These are phyloP conservation scores for Zaprionus tsacasi DNA, from an alignment of 1,140 invertebrate species.

Conservation along the genomic window DNA sequence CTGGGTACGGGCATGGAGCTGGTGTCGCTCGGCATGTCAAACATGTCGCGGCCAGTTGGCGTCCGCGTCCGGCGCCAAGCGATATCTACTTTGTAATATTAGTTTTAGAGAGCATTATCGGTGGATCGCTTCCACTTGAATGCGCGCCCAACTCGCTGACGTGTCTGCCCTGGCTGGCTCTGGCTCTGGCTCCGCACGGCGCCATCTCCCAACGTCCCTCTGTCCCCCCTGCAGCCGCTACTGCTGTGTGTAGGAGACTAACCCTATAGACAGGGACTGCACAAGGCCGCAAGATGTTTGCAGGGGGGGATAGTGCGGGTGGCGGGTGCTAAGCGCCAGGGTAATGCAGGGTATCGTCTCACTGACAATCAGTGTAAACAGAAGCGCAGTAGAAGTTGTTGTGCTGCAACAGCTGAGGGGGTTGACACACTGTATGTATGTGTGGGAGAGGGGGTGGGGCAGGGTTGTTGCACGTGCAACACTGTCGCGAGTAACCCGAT, in stretches of 20 bases:
- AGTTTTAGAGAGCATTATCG: slow-evolving; percentile 83
- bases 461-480: slow-evolving; percentile 33
- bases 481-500: slow-evolving; percentile 69
- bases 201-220: not conserved
- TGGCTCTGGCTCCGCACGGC: not conserved
- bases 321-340: slow-evolving; percentile 36
- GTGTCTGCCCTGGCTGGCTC: slow-evolving; percentile 20
- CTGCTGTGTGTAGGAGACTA: slow-evolving; percentile 14
- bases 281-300: slow-evolving; percentile 46
- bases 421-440: not conserved
- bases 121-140: slow-evolving; percentile 79
- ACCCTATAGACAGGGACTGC: slow-evolving; percentile 22
- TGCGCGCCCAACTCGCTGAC: slow-evolving; percentile 50
- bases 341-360: slow-evolving; percentile 62
- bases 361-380: slow-evolving; percentile 78
- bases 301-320: not conserved
- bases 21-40: slow-evolving; percentile 79
- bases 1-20: slow-evolving; percentile 21
- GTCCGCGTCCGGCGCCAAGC: slow-evolving; percentile 75
- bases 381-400: slow-evolving; percentile 49
- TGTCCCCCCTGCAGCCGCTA: not conserved
- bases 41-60: slow-evolving; percentile 82
- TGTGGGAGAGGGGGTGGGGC: not conserved
- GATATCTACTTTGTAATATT: slow-evolving; percentile 83
- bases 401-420: slow-evolving; percentile 32